Conservation (phyloP, 2,797 vertebrate genomes). For the Dendrocincla tyrannina region DNA sequence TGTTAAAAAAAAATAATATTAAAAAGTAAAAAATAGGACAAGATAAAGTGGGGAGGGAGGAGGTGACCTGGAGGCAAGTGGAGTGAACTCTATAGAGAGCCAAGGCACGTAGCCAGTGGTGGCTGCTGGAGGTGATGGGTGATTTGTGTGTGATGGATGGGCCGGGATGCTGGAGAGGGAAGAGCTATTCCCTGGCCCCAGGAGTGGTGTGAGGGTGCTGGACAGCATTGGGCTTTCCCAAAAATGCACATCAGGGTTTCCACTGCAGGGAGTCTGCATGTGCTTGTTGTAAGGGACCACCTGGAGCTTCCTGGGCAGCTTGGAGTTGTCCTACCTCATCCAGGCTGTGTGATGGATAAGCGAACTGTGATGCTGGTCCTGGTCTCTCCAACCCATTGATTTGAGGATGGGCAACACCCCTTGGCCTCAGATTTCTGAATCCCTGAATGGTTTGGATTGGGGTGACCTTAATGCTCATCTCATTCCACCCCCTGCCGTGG, state of each 20-base stretch:
- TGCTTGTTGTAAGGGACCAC: rapidly evolving
- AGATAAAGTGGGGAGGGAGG: slow-evolving; percentile 56
- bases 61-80: slow-evolving; percentile 40
- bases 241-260: rapidly evolving
- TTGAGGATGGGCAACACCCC: not conserved
- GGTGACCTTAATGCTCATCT: not conserved
- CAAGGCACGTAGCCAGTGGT: not conserved
- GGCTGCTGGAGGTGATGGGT: not conserved
- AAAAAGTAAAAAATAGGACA: slow-evolving; percentile 37
- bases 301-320: rapidly evolving
- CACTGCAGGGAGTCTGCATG: rapidly evolving
- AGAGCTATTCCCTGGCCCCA: rapidly evolving
- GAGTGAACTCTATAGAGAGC: not conserved
- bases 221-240: not conserved
- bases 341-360: not conserved
- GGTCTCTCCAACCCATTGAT: not conserved
- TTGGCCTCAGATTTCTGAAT: not conserved
- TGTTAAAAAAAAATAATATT: slow-evolving; percentile 34
- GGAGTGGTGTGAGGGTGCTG: rapidly evolving
- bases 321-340: rapidly evolving
- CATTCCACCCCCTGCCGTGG: not conserved
- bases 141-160: not conserved
- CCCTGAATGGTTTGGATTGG: not conserved
- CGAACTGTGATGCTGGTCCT: not conserved
- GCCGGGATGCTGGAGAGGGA: not conserved